These are phyloP conservation scores for Aromia moschata DNA, from an alignment of 2,888 invertebrate species.

Conservation along the genomic window DNA sequence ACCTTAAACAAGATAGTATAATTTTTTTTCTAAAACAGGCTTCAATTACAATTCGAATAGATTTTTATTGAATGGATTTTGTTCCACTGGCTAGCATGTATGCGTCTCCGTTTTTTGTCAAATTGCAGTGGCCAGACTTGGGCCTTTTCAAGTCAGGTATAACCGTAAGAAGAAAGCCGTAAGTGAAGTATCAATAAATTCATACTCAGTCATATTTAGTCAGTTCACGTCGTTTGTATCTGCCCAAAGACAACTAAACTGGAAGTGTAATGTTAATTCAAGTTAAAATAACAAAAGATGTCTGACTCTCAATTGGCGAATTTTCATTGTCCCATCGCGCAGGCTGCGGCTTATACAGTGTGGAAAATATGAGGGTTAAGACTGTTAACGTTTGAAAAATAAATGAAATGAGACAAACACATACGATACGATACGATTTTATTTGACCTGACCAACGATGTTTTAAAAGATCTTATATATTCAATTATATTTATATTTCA, in stretches of 20 bases:
- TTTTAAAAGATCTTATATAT: too few relatives aligned
- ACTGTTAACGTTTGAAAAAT: too few relatives aligned
- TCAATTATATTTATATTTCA: too few relatives aligned
- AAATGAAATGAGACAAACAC: too few relatives aligned
- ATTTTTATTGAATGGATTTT: background rate
- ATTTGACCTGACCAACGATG: too few relatives aligned
- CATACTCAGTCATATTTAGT: slow-evolving; percentile 41
- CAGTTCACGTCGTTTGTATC: slow-evolving; percentile 45
- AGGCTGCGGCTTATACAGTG: slow-evolving; percentile 4
- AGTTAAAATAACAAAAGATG: slow-evolving; percentile 48
- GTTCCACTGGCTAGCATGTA: background rate
- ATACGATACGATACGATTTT: too few relatives aligned
- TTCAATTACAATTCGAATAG: slow-evolving; percentile 11
- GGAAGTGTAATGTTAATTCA: slow-evolving; percentile 48
- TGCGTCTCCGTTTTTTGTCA: slow-evolving; percentile 9
- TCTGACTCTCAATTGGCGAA: slow-evolving; percentile 48
- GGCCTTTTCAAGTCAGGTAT: slow-evolving; percentile 16
- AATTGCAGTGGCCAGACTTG: slow-evolving; percentile 14
- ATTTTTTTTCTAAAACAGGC: slow-evolving; percentile 3
- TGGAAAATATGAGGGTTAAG: too few relatives aligned
- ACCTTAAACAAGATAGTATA: slow-evolving; percentile 4
- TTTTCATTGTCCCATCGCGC: slow-evolving; percentile 39
- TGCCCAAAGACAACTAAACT: slow-evolving; percentile 48
- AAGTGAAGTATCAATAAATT: slow-evolving; percentile 20
- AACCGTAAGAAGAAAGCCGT: slow-evolving; percentile 11